Percentiles rank a stretch among this genome's conserved stretches.
Conservation (phyloP, 1,140 invertebrate species). For the Atta cephalotes region DNA sequence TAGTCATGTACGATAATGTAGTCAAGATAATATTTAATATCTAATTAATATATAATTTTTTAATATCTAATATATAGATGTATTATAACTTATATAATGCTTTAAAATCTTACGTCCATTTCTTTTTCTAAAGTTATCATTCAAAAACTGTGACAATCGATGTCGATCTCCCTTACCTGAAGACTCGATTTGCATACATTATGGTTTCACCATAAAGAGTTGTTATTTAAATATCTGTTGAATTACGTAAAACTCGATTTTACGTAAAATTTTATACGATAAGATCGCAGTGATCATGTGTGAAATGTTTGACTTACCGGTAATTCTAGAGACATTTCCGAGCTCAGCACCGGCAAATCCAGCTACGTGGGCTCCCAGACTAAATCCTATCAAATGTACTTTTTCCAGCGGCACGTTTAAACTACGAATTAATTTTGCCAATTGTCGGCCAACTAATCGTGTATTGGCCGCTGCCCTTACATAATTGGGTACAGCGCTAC, state of each 20-base stretch:
- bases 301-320: conserved; percentile 87
- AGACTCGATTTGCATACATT: background rate
- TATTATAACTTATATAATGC: too few species aligned
- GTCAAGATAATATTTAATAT: too few species aligned
- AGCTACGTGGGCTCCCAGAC: conserved; percentile 96
- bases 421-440: conserved; percentile 90
- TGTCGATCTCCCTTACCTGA: background rate
- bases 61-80: too few species aligned
- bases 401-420: conserved; percentile 88
- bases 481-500: conserved; percentile 96
- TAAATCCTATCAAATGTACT: conserved; percentile 97
- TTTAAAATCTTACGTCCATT: too few species aligned
- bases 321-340: conserved; percentile 94
- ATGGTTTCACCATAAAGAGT: too few species aligned
- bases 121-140: too few species aligned
- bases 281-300: background rate
- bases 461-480: conserved; percentile 97
- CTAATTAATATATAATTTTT: too few species aligned
- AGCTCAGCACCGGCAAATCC: conserved; percentile 96
- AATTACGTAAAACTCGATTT: background rate
- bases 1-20: too few species aligned
- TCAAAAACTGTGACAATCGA: too few species aligned
- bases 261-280: background rate
- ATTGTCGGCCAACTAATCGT: conserved; percentile 95
- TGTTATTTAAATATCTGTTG: background rate